Evolutionary conservation across 2,888 invertebrate species (phyloP).

Genomic region (Mythimna albipuncta): DNA sequence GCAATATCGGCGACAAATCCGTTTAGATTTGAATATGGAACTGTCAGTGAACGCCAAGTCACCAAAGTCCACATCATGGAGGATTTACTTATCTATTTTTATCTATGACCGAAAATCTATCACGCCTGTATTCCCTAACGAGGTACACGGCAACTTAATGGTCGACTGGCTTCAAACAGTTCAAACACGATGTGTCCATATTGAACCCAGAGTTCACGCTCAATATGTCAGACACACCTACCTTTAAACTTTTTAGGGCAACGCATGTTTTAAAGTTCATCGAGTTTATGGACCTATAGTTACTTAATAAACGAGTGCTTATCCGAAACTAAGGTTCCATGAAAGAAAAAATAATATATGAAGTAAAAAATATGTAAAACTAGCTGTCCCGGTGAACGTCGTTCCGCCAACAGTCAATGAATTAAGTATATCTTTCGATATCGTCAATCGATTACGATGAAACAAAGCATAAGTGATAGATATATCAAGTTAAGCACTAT

Average conservation of each 20-base stretch:
- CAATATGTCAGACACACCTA: conserved; percentile 55
- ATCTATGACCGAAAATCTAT: conserved; percentile 48
- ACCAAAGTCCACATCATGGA: conserved; percentile 12
- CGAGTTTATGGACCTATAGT: conserved; percentile 11
- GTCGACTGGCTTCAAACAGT: conserved; percentile 54
- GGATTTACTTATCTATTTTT: conserved; percentile 40
- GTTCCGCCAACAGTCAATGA: too few relatives aligned
- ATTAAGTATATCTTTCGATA: too few relatives aligned
- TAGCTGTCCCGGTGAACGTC: too few relatives aligned
- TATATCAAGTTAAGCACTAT: too few relatives aligned
- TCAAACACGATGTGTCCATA: conserved; percentile 44
- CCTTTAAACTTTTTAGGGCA: conserved; percentile 44
- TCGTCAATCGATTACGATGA: too few relatives aligned
- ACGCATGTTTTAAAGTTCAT: conserved; percentile 30
- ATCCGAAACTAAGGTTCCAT: not conserved
- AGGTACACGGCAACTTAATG: conserved; percentile 54
- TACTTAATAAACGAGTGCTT: not conserved
- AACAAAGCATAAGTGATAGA: too few relatives aligned
- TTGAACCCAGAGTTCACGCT: conserved; percentile 55
- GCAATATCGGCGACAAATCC: not conserved
- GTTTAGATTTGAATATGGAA: conserved; percentile 27
- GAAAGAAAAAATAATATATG: not conserved
- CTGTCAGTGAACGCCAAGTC: conserved; percentile 17
- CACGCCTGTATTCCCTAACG: conserved; percentile 49
- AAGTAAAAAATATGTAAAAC: not conserved